Evolutionary conservation across 92 coral and sea anemone genomes (phyloP), one percentile per base, ranked within the genome.

Genomic region (Metridium senile): DNA sequence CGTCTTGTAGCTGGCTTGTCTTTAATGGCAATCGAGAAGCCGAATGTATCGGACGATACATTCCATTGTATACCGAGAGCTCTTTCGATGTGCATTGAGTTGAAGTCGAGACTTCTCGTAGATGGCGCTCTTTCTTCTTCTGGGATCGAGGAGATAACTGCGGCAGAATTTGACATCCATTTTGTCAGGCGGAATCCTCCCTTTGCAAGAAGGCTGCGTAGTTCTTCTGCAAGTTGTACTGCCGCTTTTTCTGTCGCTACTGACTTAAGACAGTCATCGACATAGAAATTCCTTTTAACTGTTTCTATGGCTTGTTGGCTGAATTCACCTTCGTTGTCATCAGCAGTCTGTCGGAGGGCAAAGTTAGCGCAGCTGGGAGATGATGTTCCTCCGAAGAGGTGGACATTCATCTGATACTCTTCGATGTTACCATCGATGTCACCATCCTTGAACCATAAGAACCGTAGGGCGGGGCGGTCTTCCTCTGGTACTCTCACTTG

Each of bases 1-100:
- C 84, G 49, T 77, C 88, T 84, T 54, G 80, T 77, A n/a, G 88
- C 74, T 0, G 88, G 88, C 64, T 69, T 65, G 43, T 84, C 88
- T 56, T 77, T 77, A 22, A 72, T 71, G 11, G 76, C 79, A 66
- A 84, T 84, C 33, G 54, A 59, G 56, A 84, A 84, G 1, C 88
- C 75, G 58, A 77, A 84, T 43, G 56, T 54, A 27, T 78, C 76
- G 19, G 65, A 57, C 10, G 74, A 46, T 30, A 54, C 75, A 2
- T 78, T 53, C 83, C 83, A 78, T n/a, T 78, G 66, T 21, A 78
- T 57, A 54, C 70, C 82, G 23, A 82, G 58, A 30, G 87, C 76
- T 76, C 82, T 68, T 68, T 82, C 82, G 21, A 68, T 69, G 43
- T 45, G 75, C 6, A 69, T 26, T 18, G 58, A 66, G 28, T 75